Evolutionary conservation across 2,888 invertebrate species (phyloP).

Genomic region (Pharmacophagus antenor): DNA sequence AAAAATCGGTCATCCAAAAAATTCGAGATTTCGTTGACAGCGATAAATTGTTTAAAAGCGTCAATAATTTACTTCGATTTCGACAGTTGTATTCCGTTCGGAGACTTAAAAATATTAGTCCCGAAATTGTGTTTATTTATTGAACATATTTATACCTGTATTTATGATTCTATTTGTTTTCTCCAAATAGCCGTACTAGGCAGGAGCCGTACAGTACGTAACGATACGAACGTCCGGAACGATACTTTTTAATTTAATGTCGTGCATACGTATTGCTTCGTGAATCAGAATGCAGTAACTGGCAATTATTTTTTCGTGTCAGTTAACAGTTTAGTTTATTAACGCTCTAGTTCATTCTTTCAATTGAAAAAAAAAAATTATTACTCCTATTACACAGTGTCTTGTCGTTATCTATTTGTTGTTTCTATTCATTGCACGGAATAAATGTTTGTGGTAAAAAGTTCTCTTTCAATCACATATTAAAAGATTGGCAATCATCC

Average conservation of each 20-base stretch:
- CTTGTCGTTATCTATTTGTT: background rate
- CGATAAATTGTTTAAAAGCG: conserved; percentile 25
- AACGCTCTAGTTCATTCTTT: background rate
- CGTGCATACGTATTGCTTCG: background rate
- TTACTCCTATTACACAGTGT: background rate
- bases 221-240: too few relatives aligned
- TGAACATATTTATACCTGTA: background rate
- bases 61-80: conserved; percentile 17
- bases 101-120: background rate
- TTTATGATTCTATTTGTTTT: background rate
- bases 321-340: background rate
- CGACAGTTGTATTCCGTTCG: conserved; percentile 21
- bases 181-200: background rate
- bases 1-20: conserved; percentile 4
- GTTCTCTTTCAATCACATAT: too few relatives aligned
- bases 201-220: too few relatives aligned
- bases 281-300: background rate
- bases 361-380: background rate
- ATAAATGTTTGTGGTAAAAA: too few relatives aligned
- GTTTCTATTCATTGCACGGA: too few relatives aligned
- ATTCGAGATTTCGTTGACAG: conserved; percentile 18
- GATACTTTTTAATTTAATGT: background rate
- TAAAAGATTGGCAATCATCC: too few relatives aligned
- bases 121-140: background rate
- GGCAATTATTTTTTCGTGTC: conserved; percentile 2